Percentiles rank a stretch among this genome's conserved stretches.
These are phyloP conservation scores for Danio albolineatus DNA, from an alignment of 2,797 vertebrate genomes.

Conservation along the genomic window DNA sequence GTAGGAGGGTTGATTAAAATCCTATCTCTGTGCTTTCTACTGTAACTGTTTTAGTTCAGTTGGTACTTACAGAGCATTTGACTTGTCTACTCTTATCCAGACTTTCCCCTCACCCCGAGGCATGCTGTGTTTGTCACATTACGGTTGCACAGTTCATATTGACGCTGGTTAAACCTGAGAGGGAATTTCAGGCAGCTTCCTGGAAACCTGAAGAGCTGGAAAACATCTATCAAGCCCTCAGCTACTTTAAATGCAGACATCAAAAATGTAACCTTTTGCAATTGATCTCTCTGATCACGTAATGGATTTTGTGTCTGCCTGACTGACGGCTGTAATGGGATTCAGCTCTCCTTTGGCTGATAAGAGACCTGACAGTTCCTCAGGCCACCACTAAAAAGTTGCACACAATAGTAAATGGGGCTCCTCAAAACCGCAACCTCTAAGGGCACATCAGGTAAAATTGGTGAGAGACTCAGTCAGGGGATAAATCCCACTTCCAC, in stretches of 20 bases:
- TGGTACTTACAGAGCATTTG: conserved; percentile 7
- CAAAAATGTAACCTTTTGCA: conserved; percentile 69
- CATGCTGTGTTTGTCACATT: conserved; percentile 48
- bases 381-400: conserved; percentile 61
- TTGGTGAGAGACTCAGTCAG: conserved; percentile 67
- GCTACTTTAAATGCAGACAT: conserved; percentile 76
- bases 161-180: conserved; percentile 63
- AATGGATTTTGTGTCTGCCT: conserved; percentile 70
- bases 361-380: conserved; percentile 66
- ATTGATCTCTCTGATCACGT: conserved; percentile 78
- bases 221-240: conserved; percentile 72
- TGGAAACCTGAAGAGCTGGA: conserved; percentile 65
- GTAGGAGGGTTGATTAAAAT: conserved; percentile 53
- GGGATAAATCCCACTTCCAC: conserved; percentile 60
- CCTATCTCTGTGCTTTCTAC: conserved; percentile 35
- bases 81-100: conserved; percentile 20
- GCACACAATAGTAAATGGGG: conserved; percentile 64
- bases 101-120: not conserved
- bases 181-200: conserved; percentile 73
- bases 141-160: conserved; percentile 62
- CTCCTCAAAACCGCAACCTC: conserved; percentile 61
- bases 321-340: conserved; percentile 72
- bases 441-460: conserved; percentile 63
- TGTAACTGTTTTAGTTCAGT: conserved; percentile 42
- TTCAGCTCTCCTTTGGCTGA: conserved; percentile 65